Percentiles rank a stretch among this genome's conserved stretches.
Evolutionary conservation across 2,113 vertebrate species (phyloP).

Genomic region (Leiothrix lutea): DNA sequence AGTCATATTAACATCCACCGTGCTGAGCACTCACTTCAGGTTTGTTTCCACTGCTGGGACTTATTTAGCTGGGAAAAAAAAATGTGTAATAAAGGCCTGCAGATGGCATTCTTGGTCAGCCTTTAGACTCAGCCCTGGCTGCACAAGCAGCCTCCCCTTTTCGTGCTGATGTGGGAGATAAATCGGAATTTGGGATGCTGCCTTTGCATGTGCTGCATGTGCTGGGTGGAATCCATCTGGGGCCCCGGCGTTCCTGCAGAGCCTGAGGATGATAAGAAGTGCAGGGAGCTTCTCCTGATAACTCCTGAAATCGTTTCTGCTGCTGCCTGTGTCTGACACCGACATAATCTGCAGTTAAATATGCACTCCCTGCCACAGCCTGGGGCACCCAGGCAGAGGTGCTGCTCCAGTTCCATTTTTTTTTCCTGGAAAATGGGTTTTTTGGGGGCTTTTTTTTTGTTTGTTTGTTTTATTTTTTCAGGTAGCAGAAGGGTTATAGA

Average conservation of each 20-base stretch:
- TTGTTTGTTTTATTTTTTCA: neutral
- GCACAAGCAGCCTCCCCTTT: neutral
- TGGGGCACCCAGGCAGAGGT: fast-evolving
- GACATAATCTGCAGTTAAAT: neutral
- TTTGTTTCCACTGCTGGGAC: neutral
- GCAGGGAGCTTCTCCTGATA: neutral
- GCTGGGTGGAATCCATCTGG: neutral
- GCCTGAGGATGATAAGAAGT: neutral
- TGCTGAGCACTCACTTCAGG: neutral
- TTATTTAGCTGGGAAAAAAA: neutral
- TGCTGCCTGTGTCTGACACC: neutral
- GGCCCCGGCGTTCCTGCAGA: neutral
- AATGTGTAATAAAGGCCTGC: neutral
- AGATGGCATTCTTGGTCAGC: slow-evolving; percentile 59
- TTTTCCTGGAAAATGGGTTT: too few relatives aligned
- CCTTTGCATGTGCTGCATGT: neutral
- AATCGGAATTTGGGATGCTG: neutral
- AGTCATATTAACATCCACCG: neutral
- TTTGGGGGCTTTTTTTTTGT: neutral
- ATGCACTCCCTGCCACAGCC: fast-evolving
- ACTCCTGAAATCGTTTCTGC: neutral
- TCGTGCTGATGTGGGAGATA: neutral
- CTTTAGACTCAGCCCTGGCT: neutral
- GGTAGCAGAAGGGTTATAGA: neutral
- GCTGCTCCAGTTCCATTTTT: neutral